Base-by-base conservation (phyloP, 1,140 invertebrate genomes). In the Sitobion miscanthi region DNA sequence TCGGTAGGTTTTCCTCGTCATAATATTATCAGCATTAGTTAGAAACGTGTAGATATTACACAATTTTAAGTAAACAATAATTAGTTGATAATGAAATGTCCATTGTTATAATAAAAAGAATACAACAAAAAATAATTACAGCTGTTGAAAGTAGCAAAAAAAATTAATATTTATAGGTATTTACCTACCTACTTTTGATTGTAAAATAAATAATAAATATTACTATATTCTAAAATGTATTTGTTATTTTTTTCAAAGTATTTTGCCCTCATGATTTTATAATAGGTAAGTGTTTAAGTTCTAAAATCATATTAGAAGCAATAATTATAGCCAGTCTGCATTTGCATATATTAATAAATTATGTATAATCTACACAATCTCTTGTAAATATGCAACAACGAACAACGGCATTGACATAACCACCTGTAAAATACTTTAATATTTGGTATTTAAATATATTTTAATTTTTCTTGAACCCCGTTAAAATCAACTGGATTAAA, bases 51-150 rank as follows among this genome's bases (percentile, higher is more conserved):
- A 35, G 35, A 35, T 35, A 2, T 69, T 77, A n/a, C 62, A 77
- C 14, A 17, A 77, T n/a, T 35, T 17, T 6, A 77, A n/a, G 14
- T 14, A 20, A n/a, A n/a, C 3, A n/a, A 69, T n/a, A 69, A 14
- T n/a, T 17, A 5, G 17, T n/a, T 0, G 5, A n/a, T 6, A 69
- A 1, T n/a, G 17, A 69, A n/a, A 17, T 17, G 2, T n/a, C 0
- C 11, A 0, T 69, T 69, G 6, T 69, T 69, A 7, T 20, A 14
- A 7, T n/a, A 17, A 2, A 6, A 77, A 30, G 1, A 17, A 3
- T 7, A 21, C 23, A 21, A 54, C 5, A 54, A n/a, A n/a, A n/a
- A 14, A 77, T n/a, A 3, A 23, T 17, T 14, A 69, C 2, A 69
- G 57, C 1, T n/a, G 11, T n/a, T 69, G 11, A n/a, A 69, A 14